These are phyloP conservation scores for Xenopus petersii DNA, from an alignment of 2,797 vertebrate species.

Conservation along the genomic window DNA sequence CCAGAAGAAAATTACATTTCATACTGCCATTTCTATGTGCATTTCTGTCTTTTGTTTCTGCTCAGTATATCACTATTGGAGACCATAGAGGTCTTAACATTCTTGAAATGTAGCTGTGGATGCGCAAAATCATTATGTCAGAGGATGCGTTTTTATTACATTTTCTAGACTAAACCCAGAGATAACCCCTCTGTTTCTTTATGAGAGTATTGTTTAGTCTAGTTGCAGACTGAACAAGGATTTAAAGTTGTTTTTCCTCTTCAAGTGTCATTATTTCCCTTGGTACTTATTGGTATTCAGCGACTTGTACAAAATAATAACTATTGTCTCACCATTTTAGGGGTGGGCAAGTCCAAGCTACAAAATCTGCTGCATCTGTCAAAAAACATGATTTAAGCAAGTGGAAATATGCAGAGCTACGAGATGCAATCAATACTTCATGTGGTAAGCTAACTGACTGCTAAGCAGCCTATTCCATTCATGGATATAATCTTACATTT, in stretches of 20 bases:
- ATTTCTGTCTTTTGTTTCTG: too few relatives aligned
- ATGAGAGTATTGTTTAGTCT: neutral
- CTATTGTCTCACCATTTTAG: conserved; percentile 61
- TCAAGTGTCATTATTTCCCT: neutral
- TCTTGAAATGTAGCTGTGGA: conserved; percentile 1
- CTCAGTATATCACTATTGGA: neutral
- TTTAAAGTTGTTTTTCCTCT: neutral
- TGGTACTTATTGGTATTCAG: conserved; percentile 12
- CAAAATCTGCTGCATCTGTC: conserved; percentile 83
- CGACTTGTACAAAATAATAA: conserved; percentile 7
- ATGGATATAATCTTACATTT: too few relatives aligned
- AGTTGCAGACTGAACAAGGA: neutral
- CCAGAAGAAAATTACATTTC: too few relatives aligned
- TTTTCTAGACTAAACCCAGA: conserved; percentile 8
- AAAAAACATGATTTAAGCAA: conserved; percentile 97
- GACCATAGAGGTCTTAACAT: conserved; percentile 6
- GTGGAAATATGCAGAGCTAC: conserved; percentile 97
- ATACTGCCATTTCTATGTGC: too few relatives aligned
- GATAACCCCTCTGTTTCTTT: conserved; percentile 1
- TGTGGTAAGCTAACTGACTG: conserved; percentile 78
- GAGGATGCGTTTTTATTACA: conserved; percentile 10
- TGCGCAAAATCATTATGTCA: neutral
- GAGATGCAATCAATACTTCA: conserved; percentile 97
- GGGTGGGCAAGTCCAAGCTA: conserved; percentile 89
- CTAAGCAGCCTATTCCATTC: too few relatives aligned